Evolutionary conservation across 2,888 invertebrate genomes (phyloP), one percentile per base, ranked within the genome.

Genomic region (Odontomyia ornata): DNA sequence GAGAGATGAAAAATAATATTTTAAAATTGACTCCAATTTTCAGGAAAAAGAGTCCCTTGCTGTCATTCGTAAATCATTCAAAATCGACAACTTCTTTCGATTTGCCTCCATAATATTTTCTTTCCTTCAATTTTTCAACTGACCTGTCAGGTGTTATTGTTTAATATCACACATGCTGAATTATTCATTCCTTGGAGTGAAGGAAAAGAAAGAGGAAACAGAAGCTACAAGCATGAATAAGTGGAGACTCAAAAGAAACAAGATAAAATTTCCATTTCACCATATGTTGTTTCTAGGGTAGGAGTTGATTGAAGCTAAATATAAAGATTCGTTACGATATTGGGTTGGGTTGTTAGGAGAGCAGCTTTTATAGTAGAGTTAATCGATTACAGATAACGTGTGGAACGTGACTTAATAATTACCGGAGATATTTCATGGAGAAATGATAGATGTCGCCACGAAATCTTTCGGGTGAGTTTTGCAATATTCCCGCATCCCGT

Each of bases 81-180:
- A 36, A 46, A 30, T 46, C 46, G 11, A 46, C 30, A 65, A 30
- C 9, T 27, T 36, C 13, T 69, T 69, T 69, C 65, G 27, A 23
- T 64, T 64, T 18, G n/a, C 9, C 5, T 11, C 13, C 4, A 47
- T 13, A n/a, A 52, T 52, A 52, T n/a, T 36, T 52, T 18, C 52
- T n/a, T n/a, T n/a, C 15, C 52, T 25, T 23, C 23, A 73, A 73
- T 73, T 73, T 60, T 23, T 73, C 73, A 57, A 73, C 60, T 73
- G 73, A 57, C 73, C 73, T 73, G 73, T 73, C 73, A 73, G 60
- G 73, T 60, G 36, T 73, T 60, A 57, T 60, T 73, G 73, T 73
- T 72, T 72, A 73, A 60, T 73, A 73, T 73, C 30, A 60, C 60
- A 73, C 28, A 21, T 30, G 23, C 23, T 73, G 57, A 73, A 73